Evolutionary conservation across 2,888 invertebrate species (phyloP).

Genomic region (Serrognathus titanus): DNA sequence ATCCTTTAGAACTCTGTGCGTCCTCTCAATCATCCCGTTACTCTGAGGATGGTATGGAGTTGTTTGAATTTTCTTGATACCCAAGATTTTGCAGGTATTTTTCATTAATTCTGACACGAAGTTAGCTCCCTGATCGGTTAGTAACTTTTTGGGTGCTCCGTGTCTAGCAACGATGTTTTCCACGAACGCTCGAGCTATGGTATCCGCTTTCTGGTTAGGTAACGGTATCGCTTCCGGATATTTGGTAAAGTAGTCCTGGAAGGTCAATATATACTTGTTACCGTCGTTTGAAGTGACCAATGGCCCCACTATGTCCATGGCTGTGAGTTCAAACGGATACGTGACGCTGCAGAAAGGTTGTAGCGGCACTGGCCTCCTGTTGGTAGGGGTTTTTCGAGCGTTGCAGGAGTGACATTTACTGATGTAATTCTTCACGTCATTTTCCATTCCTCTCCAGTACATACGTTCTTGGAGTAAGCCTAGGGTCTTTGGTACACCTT

Average conservation of each 20-base stretch:
- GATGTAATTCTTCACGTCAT: slow-evolving; percentile 26
- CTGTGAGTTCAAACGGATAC: slow-evolving; percentile 25
- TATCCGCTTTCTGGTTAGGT: slow-evolving; percentile 29
- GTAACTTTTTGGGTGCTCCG: slow-evolving; percentile 29
- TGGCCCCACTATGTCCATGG: slow-evolving; percentile 34
- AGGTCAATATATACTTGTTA: slow-evolving; percentile 33
- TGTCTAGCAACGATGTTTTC: slow-evolving; percentile 31
- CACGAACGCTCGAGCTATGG: too few species aligned
- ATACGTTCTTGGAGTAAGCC: slow-evolving; percentile 23
- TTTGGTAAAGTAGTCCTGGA: slow-evolving; percentile 23
- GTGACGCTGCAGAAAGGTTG: slow-evolving; percentile 22
- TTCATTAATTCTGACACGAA: slow-evolving; percentile 30
- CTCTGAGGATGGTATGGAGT: slow-evolving; percentile 32
- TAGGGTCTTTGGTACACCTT: slow-evolving; percentile 31
- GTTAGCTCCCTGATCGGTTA: slow-evolving; percentile 34
- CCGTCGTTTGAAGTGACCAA: slow-evolving; percentile 23
- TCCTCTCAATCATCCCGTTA: slow-evolving; percentile 36
- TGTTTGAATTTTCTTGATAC: slow-evolving; percentile 29
- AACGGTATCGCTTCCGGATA: slow-evolving; percentile 32
- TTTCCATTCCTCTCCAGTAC: slow-evolving; percentile 29
- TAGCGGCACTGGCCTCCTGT: slow-evolving; percentile 22
- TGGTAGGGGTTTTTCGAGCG: slow-evolving; percentile 27
- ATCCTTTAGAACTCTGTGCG: slow-evolving; percentile 31
- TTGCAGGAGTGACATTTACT: slow-evolving; percentile 29
- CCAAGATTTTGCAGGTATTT: slow-evolving; percentile 26